phyloP scores from a whole-genome alignment of 2,888 invertebrate genomes.

The Xanthia togata region DNA sequence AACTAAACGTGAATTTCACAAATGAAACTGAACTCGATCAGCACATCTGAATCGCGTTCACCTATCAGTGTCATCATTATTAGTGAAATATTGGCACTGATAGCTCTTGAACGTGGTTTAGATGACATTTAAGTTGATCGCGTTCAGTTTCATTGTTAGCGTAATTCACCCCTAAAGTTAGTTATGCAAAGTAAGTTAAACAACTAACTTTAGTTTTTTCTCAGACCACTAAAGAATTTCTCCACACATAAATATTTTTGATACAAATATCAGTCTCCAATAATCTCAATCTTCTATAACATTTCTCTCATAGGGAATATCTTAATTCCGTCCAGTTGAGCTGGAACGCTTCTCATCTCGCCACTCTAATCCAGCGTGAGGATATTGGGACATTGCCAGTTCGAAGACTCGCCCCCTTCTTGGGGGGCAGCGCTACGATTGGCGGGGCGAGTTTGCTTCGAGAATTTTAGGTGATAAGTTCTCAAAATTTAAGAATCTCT shows the following conservation, averaged over 20 bases:
- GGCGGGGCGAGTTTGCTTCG: conserved; percentile 17
- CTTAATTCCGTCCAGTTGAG: conserved; percentile 65
- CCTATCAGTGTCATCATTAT: too few relatives aligned
- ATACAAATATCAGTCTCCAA: conserved; percentile 12
- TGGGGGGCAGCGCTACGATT: conserved; percentile 43
- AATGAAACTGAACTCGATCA: too few relatives aligned
- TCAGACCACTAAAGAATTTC: not conserved
- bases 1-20: too few relatives aligned
- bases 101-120: not conserved
- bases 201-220: too few relatives aligned
- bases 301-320: conserved; percentile 52
- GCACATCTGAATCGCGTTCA: too few relatives aligned
- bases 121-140: not conserved
- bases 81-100: not conserved
- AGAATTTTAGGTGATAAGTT: not conserved
- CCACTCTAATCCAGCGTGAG: conserved; percentile 67
- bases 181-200: too few relatives aligned
- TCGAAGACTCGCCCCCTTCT: conserved; percentile 49
- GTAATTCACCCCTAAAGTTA: not conserved
- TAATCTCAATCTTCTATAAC: conserved; percentile 17
- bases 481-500: too few relatives aligned
- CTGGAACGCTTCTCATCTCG: conserved; percentile 61
- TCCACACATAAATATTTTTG: not conserved
- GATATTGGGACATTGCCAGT: conserved; percentile 69
- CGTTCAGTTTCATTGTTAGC: not conserved